A percentile compares a stretch with the other conserved stretches of the same genome.
phyloP scores from a whole-genome alignment of 1,140 invertebrate species.

The Pteromalus puparum region DNA sequence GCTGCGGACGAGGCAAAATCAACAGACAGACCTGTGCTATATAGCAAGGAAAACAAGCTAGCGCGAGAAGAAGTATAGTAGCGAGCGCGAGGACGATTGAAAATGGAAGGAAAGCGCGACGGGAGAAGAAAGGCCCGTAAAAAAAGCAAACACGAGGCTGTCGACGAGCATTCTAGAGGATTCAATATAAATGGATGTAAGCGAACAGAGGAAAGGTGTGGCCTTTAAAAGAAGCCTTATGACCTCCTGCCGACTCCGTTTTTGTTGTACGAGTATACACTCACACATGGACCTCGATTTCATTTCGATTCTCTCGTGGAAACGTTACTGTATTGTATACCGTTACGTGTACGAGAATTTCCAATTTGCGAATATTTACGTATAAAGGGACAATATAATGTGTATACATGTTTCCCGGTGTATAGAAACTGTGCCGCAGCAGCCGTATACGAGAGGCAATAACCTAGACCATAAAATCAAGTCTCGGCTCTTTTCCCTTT shows the following conservation, averaged over 20 bases:
- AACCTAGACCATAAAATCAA: background rate
- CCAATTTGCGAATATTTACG: background rate
- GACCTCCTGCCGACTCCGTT: background rate
- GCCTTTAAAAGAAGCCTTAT: slow-evolving; percentile 27
- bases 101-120: background rate
- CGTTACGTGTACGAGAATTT: background rate
- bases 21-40: slow-evolving; percentile 2
- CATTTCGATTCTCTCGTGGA: slow-evolving; percentile 19
- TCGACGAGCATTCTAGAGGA: slow-evolving; percentile 11
- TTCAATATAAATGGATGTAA: slow-evolving; percentile 5
- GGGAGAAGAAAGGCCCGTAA: background rate
- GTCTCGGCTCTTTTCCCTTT: background rate
- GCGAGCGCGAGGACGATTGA: background rate
- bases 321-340: too few relatives aligned
- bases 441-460: background rate
- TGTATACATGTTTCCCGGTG: background rate
- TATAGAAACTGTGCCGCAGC: background rate
- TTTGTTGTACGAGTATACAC: background rate
- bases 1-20: background rate
- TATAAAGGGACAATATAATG: background rate
- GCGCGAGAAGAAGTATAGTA: background rate
- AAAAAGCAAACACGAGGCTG: slow-evolving; percentile 12
- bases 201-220: slow-evolving; percentile 25
- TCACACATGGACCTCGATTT: background rate
- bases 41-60: slow-evolving; percentile 9